Percentiles rank a stretch among this genome's conserved stretches.
Evolutionary conservation across 64 coral and sea anemone genomes (phyloP).

Genomic region (Pocillopora verrucosa): DNA sequence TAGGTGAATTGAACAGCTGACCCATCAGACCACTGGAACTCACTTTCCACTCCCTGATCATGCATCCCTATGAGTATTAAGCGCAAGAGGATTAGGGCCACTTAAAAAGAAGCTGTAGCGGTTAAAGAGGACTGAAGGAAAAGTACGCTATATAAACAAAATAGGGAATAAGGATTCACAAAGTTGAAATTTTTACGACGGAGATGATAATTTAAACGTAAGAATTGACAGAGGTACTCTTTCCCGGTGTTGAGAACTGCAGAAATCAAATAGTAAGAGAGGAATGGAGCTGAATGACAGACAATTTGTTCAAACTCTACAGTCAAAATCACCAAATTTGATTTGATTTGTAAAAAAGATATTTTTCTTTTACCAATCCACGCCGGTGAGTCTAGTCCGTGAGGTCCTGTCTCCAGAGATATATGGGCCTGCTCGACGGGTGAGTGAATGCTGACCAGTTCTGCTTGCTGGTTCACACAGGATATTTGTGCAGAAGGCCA

Average conservation of each 20-base stretch:
- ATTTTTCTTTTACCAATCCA: conserved; percentile 68
- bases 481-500: conserved; percentile 53
- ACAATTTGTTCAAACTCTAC: no score
- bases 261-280: no score
- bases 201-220: no score
- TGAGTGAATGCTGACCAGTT: conserved; percentile 78
- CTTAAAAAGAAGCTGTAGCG: neutral
- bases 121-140: neutral
- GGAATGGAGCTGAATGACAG: no score
- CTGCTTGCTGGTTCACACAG: conserved; percentile 57
- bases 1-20: conserved; percentile 63
- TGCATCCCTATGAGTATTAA: conserved; percentile 53
- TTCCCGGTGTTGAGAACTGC: no score
- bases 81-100: neutral
- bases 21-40: conserved; percentile 77
- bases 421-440: conserved; percentile 88
- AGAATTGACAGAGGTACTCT: no score
- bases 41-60: conserved; percentile 73
- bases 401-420: conserved; percentile 62
- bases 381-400: conserved; percentile 52
- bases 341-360: neutral
- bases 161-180: no score
- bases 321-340: no score
- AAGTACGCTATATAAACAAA: no score
- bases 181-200: no score